Percentiles rank a stretch among this genome's conserved stretches.
Evolutionary conservation across 2,797 vertebrate species (phyloP).

Genomic region (Streptopelia turtur): DNA sequence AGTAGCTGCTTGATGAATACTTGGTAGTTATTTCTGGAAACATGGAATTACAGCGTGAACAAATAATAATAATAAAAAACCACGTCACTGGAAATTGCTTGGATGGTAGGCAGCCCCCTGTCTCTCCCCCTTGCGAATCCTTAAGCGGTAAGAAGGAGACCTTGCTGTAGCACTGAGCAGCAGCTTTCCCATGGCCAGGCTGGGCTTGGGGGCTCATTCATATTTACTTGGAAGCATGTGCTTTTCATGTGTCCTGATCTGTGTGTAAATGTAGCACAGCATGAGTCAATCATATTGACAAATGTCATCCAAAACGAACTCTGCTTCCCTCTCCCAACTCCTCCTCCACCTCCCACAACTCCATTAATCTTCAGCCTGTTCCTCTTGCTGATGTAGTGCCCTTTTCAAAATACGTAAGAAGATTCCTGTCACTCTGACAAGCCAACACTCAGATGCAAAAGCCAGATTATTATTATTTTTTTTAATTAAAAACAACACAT

Average conservation of each 20-base stretch:
- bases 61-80: conserved; percentile 59
- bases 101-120: background rate
- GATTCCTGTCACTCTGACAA: background rate
- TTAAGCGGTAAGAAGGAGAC: background rate
- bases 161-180: background rate
- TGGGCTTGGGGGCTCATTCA: background rate
- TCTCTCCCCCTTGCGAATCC: background rate
- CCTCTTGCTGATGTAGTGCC: background rate
- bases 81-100: conserved; percentile 43
- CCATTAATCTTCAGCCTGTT: conserved; percentile 1
- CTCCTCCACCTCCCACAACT: conserved; percentile 20
- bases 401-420: background rate
- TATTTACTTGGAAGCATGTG: background rate
- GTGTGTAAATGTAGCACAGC: background rate
- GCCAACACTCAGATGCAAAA: background rate
- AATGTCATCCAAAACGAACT: background rate
- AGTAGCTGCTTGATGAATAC: conserved; percentile 48
- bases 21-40: conserved; percentile 69
- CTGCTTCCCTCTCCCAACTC: background rate
- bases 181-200: background rate
- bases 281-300: background rate
- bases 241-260: background rate
- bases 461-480: background rate
- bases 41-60: conserved; percentile 60
- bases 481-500: background rate